Conservation (phyloP, 2,797 vertebrate species). For the Propithecus perrieri region DNA sequence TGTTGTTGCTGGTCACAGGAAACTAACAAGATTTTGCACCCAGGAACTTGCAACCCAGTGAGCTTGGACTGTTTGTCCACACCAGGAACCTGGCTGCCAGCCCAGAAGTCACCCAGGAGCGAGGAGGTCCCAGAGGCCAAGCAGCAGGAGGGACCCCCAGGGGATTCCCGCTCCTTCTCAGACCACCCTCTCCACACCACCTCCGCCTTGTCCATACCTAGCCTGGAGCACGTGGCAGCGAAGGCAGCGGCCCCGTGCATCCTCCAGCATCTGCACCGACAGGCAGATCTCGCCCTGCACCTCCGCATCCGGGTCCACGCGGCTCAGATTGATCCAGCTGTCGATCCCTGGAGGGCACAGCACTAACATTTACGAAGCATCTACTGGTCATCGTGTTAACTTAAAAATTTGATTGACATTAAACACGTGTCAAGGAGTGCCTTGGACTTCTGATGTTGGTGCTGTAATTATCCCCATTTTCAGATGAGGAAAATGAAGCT, state of each 20-base stretch:
- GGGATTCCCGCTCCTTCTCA: background rate
- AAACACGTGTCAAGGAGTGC: background rate
- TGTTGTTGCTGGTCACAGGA: background rate
- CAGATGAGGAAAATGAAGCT: background rate
- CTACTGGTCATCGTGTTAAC: background rate
- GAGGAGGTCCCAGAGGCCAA: background rate
- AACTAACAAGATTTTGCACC: background rate
- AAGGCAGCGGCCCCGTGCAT: slow-evolving; percentile 83
- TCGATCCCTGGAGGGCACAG: slow-evolving; percentile 87
- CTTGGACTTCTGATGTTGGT: background rate
- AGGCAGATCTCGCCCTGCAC: slow-evolving; percentile 95
- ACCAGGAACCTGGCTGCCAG: background rate
- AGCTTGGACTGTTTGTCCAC: background rate
- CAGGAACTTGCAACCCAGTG: background rate
- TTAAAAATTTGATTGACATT: background rate
- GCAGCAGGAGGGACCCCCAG: background rate
- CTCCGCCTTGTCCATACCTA: slow-evolving; percentile 83
- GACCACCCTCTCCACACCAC: accelerated
- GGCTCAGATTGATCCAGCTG: slow-evolving; percentile 92
- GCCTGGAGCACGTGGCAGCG: slow-evolving; percentile 92
- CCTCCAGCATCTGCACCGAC: slow-evolving; percentile 86
- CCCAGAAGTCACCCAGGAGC: background rate
- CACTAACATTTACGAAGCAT: accelerated
- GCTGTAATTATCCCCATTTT: background rate
- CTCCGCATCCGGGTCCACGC: slow-evolving; percentile 91